These are phyloP conservation scores for Stenodema calcarata DNA, from an alignment of 2,888 invertebrate genomes.

Conservation along the genomic window DNA sequence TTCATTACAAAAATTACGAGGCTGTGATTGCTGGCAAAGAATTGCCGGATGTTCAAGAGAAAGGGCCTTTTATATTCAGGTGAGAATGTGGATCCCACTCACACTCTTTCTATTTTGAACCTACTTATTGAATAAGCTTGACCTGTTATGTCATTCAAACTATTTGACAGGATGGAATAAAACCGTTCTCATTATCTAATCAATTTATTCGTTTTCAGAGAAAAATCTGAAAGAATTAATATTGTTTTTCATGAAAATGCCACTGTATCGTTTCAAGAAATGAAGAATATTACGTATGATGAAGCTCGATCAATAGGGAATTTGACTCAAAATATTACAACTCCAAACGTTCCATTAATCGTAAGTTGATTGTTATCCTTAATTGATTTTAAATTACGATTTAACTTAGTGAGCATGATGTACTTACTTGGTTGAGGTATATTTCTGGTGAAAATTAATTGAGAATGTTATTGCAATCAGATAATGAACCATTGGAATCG, in stretches of 20 bases:
- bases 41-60: constrained; percentile 48
- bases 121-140: too few species aligned
- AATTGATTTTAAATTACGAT: too few species aligned
- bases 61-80: constrained; percentile 52
- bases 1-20: constrained; percentile 52
- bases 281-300: constrained; percentile 45
- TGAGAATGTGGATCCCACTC: neutral
- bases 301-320: constrained; percentile 40
- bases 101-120: too few species aligned
- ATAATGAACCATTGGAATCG: too few species aligned
- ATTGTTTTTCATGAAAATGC: constrained; percentile 48
- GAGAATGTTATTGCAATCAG: too few species aligned
- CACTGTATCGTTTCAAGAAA: constrained; percentile 54
- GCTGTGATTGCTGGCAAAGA: constrained; percentile 48
- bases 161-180: neutral
- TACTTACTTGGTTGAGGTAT: too few species aligned
- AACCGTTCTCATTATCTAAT: neutral
- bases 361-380: constrained; percentile 42
- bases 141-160: too few species aligned
- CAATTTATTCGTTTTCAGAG: constrained; percentile 39
- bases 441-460: too few species aligned
- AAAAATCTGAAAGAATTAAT: constrained; percentile 48
- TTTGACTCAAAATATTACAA: constrained; percentile 40
- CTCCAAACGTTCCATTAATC: constrained; percentile 53
- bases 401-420: too few species aligned